These are phyloP conservation scores for Bombus sibiricus DNA, from an alignment of 1,140 invertebrate genomes.

Conservation along the genomic window DNA sequence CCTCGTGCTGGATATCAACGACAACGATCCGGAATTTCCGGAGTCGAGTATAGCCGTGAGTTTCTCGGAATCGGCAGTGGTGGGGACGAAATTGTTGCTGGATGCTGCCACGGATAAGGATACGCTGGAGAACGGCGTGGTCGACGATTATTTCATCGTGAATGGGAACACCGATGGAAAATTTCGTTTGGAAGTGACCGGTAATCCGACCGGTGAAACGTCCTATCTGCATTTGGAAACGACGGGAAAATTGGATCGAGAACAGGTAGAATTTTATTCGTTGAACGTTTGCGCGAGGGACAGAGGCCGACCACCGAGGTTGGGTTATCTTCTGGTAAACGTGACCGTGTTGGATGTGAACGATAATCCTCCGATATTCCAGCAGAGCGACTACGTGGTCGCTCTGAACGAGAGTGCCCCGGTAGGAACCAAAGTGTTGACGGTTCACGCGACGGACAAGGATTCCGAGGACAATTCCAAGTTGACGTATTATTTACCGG, in stretches of 20 bases:
- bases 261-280: conserved; percentile 91
- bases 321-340: conserved; percentile 94
- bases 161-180: conserved; percentile 94
- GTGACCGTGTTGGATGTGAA: conserved; percentile 96
- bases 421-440: conserved; percentile 92
- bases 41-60: conserved; percentile 92
- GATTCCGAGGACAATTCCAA: conserved; percentile 96
- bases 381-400: conserved; percentile 95
- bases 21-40: conserved; percentile 95
- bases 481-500: conserved; percentile 94
- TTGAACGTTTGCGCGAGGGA: conserved; percentile 95
- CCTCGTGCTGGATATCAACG: conserved; percentile 93
- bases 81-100: conserved; percentile 92
- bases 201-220: conserved; percentile 93
- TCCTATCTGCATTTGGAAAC: conserved; percentile 96
- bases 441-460: conserved; percentile 95
- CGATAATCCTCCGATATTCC: conserved; percentile 97
- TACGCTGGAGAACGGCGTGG: conserved; percentile 92
- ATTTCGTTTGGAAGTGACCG: conserved; percentile 93
- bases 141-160: conserved; percentile 93
- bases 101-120: conserved; percentile 95
- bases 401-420: conserved; percentile 95
- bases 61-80: conserved; percentile 95
- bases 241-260: conserved; percentile 94
- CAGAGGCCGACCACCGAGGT: conserved; percentile 90